Evolutionary conservation across 2,113 vertebrate species (phyloP), one percentile per base, ranked within the genome.

Genomic region (Pomatostomus ruficeps): DNA sequence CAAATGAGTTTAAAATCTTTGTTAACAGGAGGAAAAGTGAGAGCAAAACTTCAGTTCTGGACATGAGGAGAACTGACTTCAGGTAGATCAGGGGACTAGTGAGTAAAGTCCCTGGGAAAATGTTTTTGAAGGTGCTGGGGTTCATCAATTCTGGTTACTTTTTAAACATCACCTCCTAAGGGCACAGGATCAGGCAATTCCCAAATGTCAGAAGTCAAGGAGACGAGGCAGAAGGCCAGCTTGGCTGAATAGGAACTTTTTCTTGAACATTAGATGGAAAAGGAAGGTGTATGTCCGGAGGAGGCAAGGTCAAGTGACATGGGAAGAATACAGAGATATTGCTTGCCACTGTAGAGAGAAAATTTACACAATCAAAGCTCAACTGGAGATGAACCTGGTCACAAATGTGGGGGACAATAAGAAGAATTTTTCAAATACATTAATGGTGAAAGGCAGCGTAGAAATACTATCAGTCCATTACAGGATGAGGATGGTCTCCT

Each of bases 211-310:
- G 52, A 59, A 52, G 54, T 36, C 83, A 76, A 68, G 28, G 6
- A 51, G 14, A 20, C 0, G 0, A 58, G 45, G 26, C 33, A 52
- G 38, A 45, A 59, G 12, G 22, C 11, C 0, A 0, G 33, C 28
- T 76, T 43, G 45, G 17, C 18, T 52, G 15, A 68, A 15, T 5
- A 77, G 23, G 14, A 52, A 38, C 33, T 10, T 45, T 68, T 19
- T 28, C 33, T 38, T 45, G 19, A 8, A 86, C 45, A 61, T 38
- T n/a, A 38, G 4, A 61, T 52, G 22, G 36, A 77, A 59, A 59
- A 52, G 12, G 33, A 51, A 59, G 17, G 5, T 42, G 2, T 25
- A 25, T 14, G 36, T 29, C 43, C 25, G 42, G 17, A 22, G 61
- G 48, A 66, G 48, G 10, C 20, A 42, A 68, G 33, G 17, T 67